Base-by-base conservation (phyloP, 37 sponge, comb jelly and placozoan genomes). In the Bolinopsis microptera region DNA sequence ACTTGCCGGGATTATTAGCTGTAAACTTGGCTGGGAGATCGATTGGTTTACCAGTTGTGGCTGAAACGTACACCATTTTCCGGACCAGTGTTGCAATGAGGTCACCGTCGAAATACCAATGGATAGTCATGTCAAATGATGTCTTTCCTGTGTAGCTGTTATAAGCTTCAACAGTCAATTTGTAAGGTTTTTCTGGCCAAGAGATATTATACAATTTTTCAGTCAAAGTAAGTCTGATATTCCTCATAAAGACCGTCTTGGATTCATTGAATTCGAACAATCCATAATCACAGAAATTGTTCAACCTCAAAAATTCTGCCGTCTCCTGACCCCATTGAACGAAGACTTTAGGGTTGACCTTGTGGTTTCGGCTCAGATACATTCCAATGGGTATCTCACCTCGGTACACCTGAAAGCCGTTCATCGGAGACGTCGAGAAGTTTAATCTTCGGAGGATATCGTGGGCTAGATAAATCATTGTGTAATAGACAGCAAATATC, bases 91-190 rank as follows among this genome's bases (percentile, higher is more conserved):
- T 86, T 13, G 90, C 90, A 39, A 86, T 41, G 61, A 41, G 61
- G 0, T 16, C 41, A 8, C 90, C 90, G 36, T 86, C 61, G 31
- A 34, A 39, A 39, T 41, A 41, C 90, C 90, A 86, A 22, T 38
- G n/a, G 90, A 86, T 27, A 5, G 90, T 41, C 61, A 86, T 40
- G 31, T 86, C 90, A 38, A 86, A 86, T 28, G 90, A 86, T n/a
- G 90, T 86, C 61, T 41, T 39, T 35, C 90, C 90, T 0, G 90
- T 86, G 90, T 86, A 22, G 36, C 61, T 41, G 90, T 86, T 86
- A 38, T 39, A 86, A 3, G 48, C 90, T 48, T 86, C 90, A 0
- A 41, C 90, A 3, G 41, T 41, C 16, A 86, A 48, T 34, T 86
- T 27, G 30, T 86, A 86, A 35, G 61, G 30, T 38, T 86, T 23